Evolutionary conservation across 1,140 invertebrate genomes (phyloP), one percentile per base, ranked within the genome.

Genomic region (Stenopsyche tienmushanensis): DNA sequence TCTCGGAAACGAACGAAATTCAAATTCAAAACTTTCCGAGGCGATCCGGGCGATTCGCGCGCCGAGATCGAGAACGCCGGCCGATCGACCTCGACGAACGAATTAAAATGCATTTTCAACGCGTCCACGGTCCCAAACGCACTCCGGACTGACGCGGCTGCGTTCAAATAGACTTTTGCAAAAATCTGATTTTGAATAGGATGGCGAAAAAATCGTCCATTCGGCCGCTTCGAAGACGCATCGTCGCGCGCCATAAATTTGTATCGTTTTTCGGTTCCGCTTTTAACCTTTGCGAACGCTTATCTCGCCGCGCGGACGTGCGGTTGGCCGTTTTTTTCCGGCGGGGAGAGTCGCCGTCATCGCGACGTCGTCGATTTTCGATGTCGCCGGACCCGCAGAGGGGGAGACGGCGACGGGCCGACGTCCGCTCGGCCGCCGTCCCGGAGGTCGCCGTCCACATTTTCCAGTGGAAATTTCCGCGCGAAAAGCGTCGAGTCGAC

Each of bases 401-500:
- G n/a, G n/a, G n/a, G n/a, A n/a, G n/a, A n/a, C n/a, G n/a, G n/a
- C n/a, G n/a, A n/a, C n/a, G n/a, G n/a, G n/a, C n/a, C n/a, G n/a
- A n/a, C n/a, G n/a, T n/a, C n/a, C n/a, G n/a, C n/a, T n/a, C n/a
- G n/a, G n/a, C n/a, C n/a, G n/a, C n/a, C n/a, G n/a, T n/a, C n/a
- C n/a, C n/a, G n/a, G n/a, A 13, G 29, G 29, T 5, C 29, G 13
- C 29, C 5, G 7, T 53, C 13, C 3, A n/a, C 7, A 42, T 25
- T 60, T 34, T 60, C 21, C 42, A 17, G 29, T 25, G 57, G 57
- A 47, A 60, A 47, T 60, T 60, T 60, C 57, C 57, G 18, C n/a
- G 42, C 24, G 57, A 60, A 60, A 60, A 23, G 24, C 24, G 42
- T 60, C 21, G 7, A 13, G 15, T 23, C 3, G 52, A 21, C 9